Evolutionary conservation across 1,140 invertebrate species (phyloP).

Genomic region (Cotesia glomerata): DNA sequence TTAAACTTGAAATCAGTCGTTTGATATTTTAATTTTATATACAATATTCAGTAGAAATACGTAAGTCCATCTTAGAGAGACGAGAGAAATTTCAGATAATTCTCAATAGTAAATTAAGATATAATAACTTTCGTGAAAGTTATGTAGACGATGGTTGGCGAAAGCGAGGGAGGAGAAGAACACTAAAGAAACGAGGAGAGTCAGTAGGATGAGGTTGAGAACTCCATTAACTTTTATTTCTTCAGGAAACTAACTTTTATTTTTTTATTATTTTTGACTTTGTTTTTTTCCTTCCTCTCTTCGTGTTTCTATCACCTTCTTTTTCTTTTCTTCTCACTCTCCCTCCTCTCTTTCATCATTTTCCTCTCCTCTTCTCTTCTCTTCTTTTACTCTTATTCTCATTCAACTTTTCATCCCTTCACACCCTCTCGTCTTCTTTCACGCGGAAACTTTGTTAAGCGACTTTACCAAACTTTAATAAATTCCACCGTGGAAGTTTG

Average conservation of each 20-base stretch:
- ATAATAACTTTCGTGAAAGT: slow-evolving; percentile 56
- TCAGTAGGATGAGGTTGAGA: slow-evolving; percentile 44
- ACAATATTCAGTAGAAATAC: background rate
- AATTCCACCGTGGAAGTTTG: slow-evolving; percentile 59
- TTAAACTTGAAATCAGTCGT: too few relatives aligned
- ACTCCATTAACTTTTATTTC: slow-evolving; percentile 62
- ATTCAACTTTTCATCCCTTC: slow-evolving; percentile 28
- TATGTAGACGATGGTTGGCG: slow-evolving; percentile 30
- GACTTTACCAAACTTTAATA: slow-evolving; percentile 61
- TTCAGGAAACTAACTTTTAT: slow-evolving; percentile 48
- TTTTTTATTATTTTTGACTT: slow-evolving; percentile 15
- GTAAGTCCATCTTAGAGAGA: background rate
- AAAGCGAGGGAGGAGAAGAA: slow-evolving; percentile 22
- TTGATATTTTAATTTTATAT: background rate
- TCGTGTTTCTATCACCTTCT: slow-evolving; percentile 25
- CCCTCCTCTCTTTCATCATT: background rate
- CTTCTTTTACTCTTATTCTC: slow-evolving; percentile 26
- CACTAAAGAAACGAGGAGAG: slow-evolving; percentile 39
- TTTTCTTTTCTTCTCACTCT: too few relatives aligned
- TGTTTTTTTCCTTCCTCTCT: background rate
- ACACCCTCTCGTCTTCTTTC: slow-evolving; percentile 45
- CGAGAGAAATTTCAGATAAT: slow-evolving; percentile 46
- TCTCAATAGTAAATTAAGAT: slow-evolving; percentile 54
- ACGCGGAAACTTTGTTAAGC: slow-evolving; percentile 58
- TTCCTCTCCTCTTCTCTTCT: slow-evolving; percentile 5